Conservation (phyloP, 2,113 vertebrate genomes). For the Pachyramphus minor region DNA sequence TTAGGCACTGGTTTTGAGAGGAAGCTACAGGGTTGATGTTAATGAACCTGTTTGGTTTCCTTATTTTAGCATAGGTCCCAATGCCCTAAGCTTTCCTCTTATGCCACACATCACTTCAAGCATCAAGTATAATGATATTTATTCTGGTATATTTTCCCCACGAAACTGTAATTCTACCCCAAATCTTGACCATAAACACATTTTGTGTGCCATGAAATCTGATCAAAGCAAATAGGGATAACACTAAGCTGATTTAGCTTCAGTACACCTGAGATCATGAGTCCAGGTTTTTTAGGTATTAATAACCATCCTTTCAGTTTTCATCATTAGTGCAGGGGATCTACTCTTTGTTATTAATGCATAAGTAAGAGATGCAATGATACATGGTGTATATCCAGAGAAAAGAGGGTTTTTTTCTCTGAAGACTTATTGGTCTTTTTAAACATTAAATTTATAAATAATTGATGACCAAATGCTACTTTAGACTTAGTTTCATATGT, state of each 20-base stretch:
- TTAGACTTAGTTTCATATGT: neutral
- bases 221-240: neutral
- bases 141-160: neutral
- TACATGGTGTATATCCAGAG: neutral
- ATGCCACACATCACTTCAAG: neutral
- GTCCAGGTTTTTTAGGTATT: neutral
- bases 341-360: neutral
- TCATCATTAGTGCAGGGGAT: neutral
- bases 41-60: neutral
- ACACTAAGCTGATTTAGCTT: neutral
- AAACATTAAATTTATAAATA: neutral
- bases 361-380: neutral
- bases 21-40: neutral
- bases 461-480: neutral
- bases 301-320: neutral
- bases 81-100: neutral
- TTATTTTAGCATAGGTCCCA: neutral
- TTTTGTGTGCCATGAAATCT: neutral
- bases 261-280: neutral
- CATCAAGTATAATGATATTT: neutral
- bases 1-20: neutral
- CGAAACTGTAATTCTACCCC: neutral
- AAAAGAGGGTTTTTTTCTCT: neutral
- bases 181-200: neutral
- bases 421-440: neutral